Percentiles rank a stretch among this genome's conserved stretches.
Conservation (phyloP, 2,888 invertebrate genomes). For the Thysanoteuthis rhombus region DNA sequence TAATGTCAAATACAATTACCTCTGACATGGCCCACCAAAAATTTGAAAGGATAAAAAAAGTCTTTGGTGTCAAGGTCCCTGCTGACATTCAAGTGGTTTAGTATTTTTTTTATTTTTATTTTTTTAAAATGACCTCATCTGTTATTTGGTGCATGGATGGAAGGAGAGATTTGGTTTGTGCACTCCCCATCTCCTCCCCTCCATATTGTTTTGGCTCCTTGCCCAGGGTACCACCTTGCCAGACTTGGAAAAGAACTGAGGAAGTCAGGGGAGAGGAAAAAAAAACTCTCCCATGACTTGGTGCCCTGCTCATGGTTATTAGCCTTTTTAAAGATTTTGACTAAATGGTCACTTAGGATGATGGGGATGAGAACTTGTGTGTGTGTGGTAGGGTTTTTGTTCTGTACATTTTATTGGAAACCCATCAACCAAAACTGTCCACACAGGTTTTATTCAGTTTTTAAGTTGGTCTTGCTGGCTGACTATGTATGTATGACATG, state of each 20-base stretch:
- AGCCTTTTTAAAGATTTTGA: not conserved
- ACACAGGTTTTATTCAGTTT: no score
- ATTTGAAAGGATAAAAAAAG: not conserved
- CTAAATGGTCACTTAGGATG: not conserved
- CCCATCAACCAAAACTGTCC: no score
- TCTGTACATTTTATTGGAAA: no score
- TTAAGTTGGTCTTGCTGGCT: no score
- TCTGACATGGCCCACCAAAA: conserved; percentile 12
- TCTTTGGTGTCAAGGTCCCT: not conserved
- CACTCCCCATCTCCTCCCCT: not conserved
- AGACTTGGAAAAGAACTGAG: not conserved
- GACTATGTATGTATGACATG: no score
- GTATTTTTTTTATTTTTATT: not conserved
- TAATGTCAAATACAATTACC: not conserved
- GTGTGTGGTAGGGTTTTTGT: no score
- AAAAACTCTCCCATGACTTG: not conserved
- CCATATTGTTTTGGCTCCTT: not conserved
- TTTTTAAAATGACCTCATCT: not conserved
- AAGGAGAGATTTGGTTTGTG: not conserved
- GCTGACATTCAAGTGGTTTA: not conserved
- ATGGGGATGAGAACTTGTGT: not conserved
- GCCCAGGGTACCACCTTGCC: not conserved
- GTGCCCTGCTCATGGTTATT: not conserved
- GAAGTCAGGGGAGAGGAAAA: no score
- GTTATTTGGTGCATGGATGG: not conserved